These are phyloP conservation scores for Marmota flaviventris DNA, from an alignment of 2,113 vertebrate genomes.

Conservation along the genomic window DNA sequence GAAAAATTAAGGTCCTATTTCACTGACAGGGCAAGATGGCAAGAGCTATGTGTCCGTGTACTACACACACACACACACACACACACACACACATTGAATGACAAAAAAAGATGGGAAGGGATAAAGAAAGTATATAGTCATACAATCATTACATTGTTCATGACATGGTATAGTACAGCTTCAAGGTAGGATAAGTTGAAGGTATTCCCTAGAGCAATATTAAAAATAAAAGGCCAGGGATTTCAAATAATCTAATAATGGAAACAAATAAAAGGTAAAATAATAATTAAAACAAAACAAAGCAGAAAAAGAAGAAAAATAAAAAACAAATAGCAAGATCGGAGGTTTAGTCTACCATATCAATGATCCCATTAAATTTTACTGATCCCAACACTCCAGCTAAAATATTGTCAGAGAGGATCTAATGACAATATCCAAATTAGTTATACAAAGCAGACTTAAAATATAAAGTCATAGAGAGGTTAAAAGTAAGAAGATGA, in stretches of 20 bases:
- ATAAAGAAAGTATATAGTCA: background rate
- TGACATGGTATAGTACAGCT: background rate
- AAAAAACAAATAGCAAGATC: background rate
- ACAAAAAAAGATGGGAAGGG: background rate
- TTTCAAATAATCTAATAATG: background rate
- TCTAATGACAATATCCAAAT: background rate
- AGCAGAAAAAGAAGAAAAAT: background rate
- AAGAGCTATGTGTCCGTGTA: background rate
- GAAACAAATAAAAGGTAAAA: background rate
- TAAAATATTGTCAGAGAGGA: background rate
- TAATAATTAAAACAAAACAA: background rate
- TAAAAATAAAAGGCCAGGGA: constrained; percentile 15
- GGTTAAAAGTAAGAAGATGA: background rate
- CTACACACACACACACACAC: background rate
- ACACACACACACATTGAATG: background rate
- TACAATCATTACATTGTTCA: background rate
- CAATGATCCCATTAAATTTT: background rate
- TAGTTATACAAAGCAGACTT: background rate
- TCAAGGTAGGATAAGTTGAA: background rate
- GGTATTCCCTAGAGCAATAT: background rate
- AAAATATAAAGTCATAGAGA: constrained; percentile 7
- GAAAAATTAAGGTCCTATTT: background rate
- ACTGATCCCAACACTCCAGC: background rate
- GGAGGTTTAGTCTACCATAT: background rate
- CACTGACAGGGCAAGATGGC: too few species aligned